These are phyloP conservation scores for Platyrinchus mystaceus DNA, from an alignment of 2,797 vertebrate species.

Conservation along the genomic window DNA sequence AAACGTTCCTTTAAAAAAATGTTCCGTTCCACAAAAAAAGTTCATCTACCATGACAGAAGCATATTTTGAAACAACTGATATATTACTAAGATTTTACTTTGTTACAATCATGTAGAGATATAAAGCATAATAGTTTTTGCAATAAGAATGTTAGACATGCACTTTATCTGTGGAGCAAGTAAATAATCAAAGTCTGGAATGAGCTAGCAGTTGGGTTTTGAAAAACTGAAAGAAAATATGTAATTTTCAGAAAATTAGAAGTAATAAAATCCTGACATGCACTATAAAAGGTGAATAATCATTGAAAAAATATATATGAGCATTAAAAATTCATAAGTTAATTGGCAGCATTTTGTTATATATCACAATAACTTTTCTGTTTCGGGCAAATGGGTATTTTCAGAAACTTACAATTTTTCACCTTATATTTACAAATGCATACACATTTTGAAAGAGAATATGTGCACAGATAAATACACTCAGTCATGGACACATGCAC, in stretches of 20 bases:
- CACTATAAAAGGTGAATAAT: neutral
- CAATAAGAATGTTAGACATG: neutral
- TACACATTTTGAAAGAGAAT: neutral
- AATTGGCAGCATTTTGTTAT: neutral
- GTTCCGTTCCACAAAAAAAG: neutral
- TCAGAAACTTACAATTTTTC: neutral
- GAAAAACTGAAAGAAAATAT: neutral
- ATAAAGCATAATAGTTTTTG: neutral
- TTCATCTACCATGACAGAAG: neutral
- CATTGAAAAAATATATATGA: neutral
- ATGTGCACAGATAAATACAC: neutral
- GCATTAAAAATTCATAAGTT: neutral
- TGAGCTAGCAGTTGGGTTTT: neutral
- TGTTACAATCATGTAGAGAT: neutral
- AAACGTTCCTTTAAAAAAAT: neutral
- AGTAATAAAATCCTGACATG: neutral
- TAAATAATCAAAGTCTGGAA: neutral
- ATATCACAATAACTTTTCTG: neutral
- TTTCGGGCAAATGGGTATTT: neutral
- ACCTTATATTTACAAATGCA: neutral
- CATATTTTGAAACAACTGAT: neutral
- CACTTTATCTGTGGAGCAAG: neutral
- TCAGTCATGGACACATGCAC: neutral
- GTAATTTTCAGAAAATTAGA: neutral
- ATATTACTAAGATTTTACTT: neutral